Evolutionary conservation across 2,797 vertebrate species (phyloP).

Genomic region (Enteromius viviparus): DNA sequence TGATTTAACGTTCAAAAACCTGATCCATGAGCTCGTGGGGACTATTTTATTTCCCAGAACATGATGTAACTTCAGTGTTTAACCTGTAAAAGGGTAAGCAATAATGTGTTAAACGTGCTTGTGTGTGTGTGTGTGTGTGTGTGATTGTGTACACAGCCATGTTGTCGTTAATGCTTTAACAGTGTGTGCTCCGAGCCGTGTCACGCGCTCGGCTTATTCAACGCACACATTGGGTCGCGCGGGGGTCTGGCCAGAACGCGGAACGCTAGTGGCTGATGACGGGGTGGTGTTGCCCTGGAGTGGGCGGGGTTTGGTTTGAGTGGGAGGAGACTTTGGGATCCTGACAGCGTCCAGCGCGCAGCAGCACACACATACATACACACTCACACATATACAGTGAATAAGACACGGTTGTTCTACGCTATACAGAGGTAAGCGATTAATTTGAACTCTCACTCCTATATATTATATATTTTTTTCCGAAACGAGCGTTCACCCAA

Average conservation of each 20-base stretch:
- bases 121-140: too few relatives aligned
- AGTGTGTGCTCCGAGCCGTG: conserved; percentile 26
- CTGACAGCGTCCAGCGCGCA: conserved; percentile 35
- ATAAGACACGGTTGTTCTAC: conserved; percentile 21
- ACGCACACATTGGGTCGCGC: conserved; percentile 42
- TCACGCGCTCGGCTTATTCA: conserved; percentile 51
- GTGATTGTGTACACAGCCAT: conserved; percentile 10
- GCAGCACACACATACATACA: neutral
- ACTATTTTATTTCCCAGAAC: neutral
- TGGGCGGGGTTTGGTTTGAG: conserved; percentile 28
- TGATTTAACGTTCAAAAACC: neutral
- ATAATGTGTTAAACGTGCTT: neutral
- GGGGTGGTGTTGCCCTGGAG: conserved; percentile 43
- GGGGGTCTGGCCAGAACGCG: conserved; percentile 54
- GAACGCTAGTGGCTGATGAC: conserved; percentile 46
- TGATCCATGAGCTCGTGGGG: neutral
- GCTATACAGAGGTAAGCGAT: conserved; percentile 31
- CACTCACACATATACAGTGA: conserved; percentile 23
- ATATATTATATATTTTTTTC: neutral
- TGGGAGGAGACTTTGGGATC: conserved; percentile 8
- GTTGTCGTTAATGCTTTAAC: conserved; percentile 25
- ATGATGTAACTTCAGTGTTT: neutral
- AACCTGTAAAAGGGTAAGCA: neutral
- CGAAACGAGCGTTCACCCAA: neutral
- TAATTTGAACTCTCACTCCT: neutral